Conservation (phyloP, 92 coral and sea anemone genomes). For the Phenganax stokvisi region DNA sequence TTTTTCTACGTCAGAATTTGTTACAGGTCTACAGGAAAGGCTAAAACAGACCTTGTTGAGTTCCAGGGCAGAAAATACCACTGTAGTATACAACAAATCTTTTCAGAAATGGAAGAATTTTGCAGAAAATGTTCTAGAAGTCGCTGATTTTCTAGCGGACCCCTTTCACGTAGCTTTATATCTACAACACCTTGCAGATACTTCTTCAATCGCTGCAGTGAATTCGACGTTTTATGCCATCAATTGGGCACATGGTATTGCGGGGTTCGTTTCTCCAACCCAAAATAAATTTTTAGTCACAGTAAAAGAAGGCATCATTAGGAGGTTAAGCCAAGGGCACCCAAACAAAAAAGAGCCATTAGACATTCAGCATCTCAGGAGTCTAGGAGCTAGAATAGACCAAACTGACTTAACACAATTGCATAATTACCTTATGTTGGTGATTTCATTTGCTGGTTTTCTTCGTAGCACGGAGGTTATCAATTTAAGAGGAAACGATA, state of each 20-base stretch:
- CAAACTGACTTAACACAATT: no score
- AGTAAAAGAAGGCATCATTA: no score
- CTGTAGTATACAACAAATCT: background rate
- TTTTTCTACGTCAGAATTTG: background rate
- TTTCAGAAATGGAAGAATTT: background rate
- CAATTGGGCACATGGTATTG: background rate
- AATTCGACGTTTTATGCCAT: background rate
- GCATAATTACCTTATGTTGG: no score
- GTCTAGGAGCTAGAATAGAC: no score
- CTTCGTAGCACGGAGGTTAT: background rate
- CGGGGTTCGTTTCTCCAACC: background rate
- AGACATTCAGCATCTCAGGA: no score
- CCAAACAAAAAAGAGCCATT: no score
- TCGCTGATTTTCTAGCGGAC: background rate
- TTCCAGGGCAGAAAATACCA: background rate
- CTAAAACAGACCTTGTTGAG: background rate
- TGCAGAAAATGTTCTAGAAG: background rate
- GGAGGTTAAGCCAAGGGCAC: no score
- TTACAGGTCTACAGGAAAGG: background rate
- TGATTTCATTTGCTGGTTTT: background rate
- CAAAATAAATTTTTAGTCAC: no score
- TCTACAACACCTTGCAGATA: background rate
- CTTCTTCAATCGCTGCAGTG: background rate
- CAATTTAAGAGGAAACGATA: conserved; percentile 27
- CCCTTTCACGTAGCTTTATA: background rate